phyloP scores from a whole-genome alignment of 2,888 invertebrate genomes.

The Lasius fuliginosus region DNA sequence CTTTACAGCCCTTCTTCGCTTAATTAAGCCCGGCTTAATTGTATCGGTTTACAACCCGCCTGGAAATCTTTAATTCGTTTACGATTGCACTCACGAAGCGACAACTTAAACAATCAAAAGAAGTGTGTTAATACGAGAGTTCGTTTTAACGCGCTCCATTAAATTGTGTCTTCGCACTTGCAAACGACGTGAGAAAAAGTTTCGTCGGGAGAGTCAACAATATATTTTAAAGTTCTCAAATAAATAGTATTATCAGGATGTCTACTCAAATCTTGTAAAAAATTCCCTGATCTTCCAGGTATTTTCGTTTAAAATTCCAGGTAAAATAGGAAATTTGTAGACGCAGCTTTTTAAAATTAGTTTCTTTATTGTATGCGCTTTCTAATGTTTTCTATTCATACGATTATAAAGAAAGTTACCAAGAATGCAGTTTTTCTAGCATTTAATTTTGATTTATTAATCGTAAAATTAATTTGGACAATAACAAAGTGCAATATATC shows the following conservation, averaged over 20 bases:
- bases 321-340: no score
- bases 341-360: no score
- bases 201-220: not conserved
- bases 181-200: slow-evolving; percentile 13
- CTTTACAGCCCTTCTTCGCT: slow-evolving; percentile 58
- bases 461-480: no score
- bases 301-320: no score
- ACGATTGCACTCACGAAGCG: slow-evolving; percentile 72
- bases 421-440: no score
- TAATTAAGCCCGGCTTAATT: slow-evolving; percentile 81
- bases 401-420: no score
- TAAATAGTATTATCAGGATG: not conserved
- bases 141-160: slow-evolving; percentile 67
- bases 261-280: no score
- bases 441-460: no score
- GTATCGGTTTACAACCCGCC: slow-evolving; percentile 81
- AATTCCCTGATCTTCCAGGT: no score
- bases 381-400: no score
- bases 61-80: slow-evolving; percentile 81
- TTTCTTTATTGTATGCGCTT: no score
- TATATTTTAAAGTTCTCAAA: not conserved
- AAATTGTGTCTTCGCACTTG: slow-evolving; percentile 60
- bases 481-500: no score
- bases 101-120: slow-evolving; percentile 19
- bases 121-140: slow-evolving; percentile 48